Evolutionary conservation across 2,797 vertebrate species (phyloP), one percentile per base, ranked within the genome.

Genomic region (Myiothlypis coronata): DNA sequence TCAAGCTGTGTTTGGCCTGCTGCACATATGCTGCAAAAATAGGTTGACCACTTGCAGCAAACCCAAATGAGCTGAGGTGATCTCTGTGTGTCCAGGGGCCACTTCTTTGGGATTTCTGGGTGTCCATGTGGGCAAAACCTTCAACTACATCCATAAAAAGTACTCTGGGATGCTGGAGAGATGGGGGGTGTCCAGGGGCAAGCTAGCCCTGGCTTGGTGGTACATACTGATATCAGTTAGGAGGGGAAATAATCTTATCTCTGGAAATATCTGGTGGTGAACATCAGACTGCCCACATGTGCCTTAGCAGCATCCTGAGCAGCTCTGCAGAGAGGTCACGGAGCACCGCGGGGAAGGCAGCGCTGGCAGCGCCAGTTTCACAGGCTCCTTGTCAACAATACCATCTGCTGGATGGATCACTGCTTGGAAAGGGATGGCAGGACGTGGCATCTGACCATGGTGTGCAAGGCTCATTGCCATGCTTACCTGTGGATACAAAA

Each of bases 341-440:
- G 92, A 93, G 30, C 92, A 87, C 93, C 13, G 9, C n/a, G 0
- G 92, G 94, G 94, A 86, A 80, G 14, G 20, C 74, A 19, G 95
- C 67, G 10, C 93, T 82, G 91, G 84, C 85, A 82, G 74, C 74
- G 92, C 94, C 92, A 69, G 76, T 86, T 93, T 89, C 87, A 78
- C 53, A 41, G 94, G 91, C 93, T 95, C 91, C 74, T 91, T 95
- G 89, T 94, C 93, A 95, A 90, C 91, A 96, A 92, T 92, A 92
- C 94, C 94, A 96, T 96, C 94, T 96, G 91, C 91, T 86, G 95
- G 94, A 70, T 93, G 94, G 95, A 93, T 95, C 85, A 79, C 93
- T 89, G 93, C 87, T 96, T 80, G 88, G 93, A 90, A 93, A 77
- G 83, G 89, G 93, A 61, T 43, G 71, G 91, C 46, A 91, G 95